Conservation (phyloP, 2,797 vertebrate genomes). For the Rallus crepitans region DNA sequence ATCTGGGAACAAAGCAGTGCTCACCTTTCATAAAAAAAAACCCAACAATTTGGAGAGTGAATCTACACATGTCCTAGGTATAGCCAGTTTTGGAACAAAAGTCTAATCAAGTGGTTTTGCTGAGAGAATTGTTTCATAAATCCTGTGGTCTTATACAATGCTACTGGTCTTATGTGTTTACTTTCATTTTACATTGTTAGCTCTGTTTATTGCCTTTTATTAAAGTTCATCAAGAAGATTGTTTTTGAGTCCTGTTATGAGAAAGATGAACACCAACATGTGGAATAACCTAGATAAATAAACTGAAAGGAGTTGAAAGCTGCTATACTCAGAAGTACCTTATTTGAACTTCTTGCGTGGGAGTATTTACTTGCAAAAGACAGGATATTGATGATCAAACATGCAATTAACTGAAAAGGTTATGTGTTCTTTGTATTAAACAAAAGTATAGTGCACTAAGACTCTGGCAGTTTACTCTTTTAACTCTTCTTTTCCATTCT, state of each 20-base stretch:
- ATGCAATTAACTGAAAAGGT: background rate
- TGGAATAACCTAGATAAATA: slow-evolving; percentile 30
- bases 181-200: slow-evolving; percentile 3
- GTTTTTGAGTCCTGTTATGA: slow-evolving; percentile 25
- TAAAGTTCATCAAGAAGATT: background rate
- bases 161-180: slow-evolving; percentile 1
- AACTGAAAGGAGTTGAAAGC: slow-evolving; percentile 28
- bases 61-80: background rate
- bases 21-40: background rate
- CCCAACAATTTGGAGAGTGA: background rate
- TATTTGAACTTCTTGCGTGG: slow-evolving; percentile 28
- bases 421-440: slow-evolving; percentile 13
- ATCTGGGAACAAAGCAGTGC: background rate
- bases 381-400: slow-evolving; percentile 57
- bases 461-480: background rate
- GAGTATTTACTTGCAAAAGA: slow-evolving; percentile 52
- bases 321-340: background rate
- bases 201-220: slow-evolving; percentile 13
- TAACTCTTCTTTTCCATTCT: background rate
- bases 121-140: background rate
- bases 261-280: background rate
- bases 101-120: background rate
- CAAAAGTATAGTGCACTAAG: background rate
- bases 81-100: background rate
- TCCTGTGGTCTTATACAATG: background rate